Percentiles rank a stretch among this genome's conserved stretches.
These are phyloP conservation scores for Scaptomyza graminum DNA, from an alignment of 1,140 invertebrate genomes.

Conservation along the genomic window DNA sequence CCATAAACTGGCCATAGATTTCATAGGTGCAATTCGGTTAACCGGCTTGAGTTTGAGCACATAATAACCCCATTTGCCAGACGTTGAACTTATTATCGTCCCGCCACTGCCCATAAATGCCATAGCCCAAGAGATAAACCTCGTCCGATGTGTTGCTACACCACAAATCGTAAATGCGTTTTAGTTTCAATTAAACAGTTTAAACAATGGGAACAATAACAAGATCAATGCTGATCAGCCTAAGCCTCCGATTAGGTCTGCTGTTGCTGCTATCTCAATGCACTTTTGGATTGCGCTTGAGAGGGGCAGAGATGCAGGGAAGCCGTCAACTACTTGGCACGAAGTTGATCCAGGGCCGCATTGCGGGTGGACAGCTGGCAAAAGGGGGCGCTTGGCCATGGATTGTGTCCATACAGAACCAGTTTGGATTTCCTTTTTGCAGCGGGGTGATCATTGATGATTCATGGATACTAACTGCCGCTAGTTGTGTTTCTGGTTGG, in stretches of 20 bases:
- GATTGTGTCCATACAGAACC: conserved; percentile 75
- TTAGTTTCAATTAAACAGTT: conserved; percentile 57
- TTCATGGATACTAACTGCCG: conserved; percentile 82
- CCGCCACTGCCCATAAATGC: conserved; percentile 21
- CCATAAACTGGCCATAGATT: conserved; percentile 15
- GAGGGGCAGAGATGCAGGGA: conserved; percentile 13
- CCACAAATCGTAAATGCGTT: conserved; percentile 11
- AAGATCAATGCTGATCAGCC: conserved; percentile 28
- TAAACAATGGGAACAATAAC: conserved; percentile 53
- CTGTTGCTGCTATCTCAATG: not conserved
- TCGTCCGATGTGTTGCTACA: conserved; percentile 53
- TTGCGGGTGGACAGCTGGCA: conserved; percentile 82
- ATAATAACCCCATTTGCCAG: conserved; percentile 29
- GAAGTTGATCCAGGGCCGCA: conserved; percentile 45
- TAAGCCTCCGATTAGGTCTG: conserved; percentile 10
- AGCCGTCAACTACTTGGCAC: conserved; percentile 20
- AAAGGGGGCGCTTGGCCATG: conserved; percentile 77
- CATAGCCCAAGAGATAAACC: conserved; percentile 44
- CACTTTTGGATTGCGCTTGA: conserved; percentile 40
- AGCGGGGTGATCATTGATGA: conserved; percentile 82
- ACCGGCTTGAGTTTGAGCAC: conserved; percentile 4
- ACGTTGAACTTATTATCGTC: conserved; percentile 40
- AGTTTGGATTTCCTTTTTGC: conserved; percentile 77
- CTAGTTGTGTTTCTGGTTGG: conserved; percentile 79
- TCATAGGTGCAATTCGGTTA: conserved; percentile 35